These are phyloP conservation scores for Potamilus streckersoni DNA, from an alignment of 1,140 invertebrate genomes.

Conservation along the genomic window DNA sequence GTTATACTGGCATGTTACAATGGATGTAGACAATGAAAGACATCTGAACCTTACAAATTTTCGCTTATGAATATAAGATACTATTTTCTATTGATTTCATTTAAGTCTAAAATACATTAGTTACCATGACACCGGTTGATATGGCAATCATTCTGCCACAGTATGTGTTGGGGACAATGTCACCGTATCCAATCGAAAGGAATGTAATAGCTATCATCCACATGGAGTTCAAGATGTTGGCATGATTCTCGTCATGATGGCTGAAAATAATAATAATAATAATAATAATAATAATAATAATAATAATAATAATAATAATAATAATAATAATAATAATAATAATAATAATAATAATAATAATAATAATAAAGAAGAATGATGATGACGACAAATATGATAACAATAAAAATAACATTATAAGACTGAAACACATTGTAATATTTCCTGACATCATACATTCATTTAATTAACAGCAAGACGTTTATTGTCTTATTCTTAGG, in stretches of 20 bases:
- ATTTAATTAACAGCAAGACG: no score
- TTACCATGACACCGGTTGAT: slow-evolving; percentile 99
- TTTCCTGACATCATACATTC: no score
- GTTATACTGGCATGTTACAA: no score
- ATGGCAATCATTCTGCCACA: slow-evolving; percentile 98
- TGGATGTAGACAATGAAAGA: no score
- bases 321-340: background rate
- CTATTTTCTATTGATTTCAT: no score
- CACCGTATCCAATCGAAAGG: slow-evolving; percentile 98
- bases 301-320: background rate
- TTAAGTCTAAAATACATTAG: slow-evolving; percentile 58
- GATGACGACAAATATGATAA: no score
- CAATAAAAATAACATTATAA: no score
- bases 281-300: background rate
- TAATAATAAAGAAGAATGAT: no score
- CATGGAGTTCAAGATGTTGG: slow-evolving; percentile 98
- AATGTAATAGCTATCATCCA: slow-evolving; percentile 98
- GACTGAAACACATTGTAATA: no score
- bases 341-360: background rate
- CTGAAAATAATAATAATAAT: slow-evolving; percentile 47
- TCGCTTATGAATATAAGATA: no score
- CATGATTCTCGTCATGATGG: slow-evolving; percentile 75
- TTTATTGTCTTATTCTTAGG: no score
- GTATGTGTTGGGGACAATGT: slow-evolving; percentile 99
- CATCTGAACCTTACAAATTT: no score